Evolutionary conservation across 1,140 invertebrate genomes (phyloP), one percentile per base, ranked within the genome.

Genomic region (Octopus sinensis): DNA sequence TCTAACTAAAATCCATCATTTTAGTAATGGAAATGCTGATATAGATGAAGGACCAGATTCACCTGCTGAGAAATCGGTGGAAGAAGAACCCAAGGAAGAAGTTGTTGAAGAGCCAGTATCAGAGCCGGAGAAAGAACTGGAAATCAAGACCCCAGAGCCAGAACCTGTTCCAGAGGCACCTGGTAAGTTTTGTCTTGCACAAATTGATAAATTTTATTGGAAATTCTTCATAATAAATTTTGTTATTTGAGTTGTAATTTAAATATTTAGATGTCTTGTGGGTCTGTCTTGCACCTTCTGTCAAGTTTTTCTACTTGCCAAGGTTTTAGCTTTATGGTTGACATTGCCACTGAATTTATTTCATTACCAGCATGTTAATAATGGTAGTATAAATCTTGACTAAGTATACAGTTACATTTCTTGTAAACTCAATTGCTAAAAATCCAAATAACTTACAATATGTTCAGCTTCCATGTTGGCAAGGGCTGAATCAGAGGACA

Each of bases 21-120:
- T 6, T 80, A 88, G 87, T 71, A 89, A 90, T 87, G 88, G 88
- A 17, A 83, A 83, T 78, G 85, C 85, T 12, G 88, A 88, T 75
- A 80, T 86, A 43, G 87, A 87, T 43, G 89, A 88, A 53, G 76
- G 84, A 52, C 83, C 81, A 10, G 84, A 84, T 6, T 83, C 84
- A 2, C 75, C 85, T 10, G 76, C 84, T 51, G 78, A 82, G 43
- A 80, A 84, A 78, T 81, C 85, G 10, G 83, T 80, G 7, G 82
- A 84, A 68, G 88, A 88, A 79, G 86, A 87, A 17, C 78, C 79
- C 54, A 81, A 87, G 54, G 88, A 84, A 23, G 85, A 84, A 62
- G 85, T 83, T 80, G 53, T 83, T 76, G 78, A 84, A 53, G 83
- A 85, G 77, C 79, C 83, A 13, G 56, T 79, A 43, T 53, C 85